Conservation (phyloP, 1,140 invertebrate species). For the Nixonia krombeini region DNA sequence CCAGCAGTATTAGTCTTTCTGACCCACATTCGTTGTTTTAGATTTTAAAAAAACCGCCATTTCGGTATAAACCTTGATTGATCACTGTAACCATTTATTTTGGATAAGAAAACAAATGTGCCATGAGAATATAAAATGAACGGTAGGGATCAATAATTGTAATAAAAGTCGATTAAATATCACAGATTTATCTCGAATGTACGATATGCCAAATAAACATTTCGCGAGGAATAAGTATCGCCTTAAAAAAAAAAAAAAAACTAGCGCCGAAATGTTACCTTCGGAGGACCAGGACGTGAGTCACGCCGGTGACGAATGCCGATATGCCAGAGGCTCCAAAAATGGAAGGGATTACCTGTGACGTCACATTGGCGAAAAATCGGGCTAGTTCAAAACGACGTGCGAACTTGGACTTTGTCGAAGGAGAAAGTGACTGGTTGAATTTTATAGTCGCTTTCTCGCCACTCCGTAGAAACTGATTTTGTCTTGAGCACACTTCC, state of each 20-base stretch:
- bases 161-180: too few species aligned
- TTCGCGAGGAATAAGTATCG: not conserved
- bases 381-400: constrained; percentile 15
- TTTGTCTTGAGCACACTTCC: constrained; percentile 33
- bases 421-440: constrained; percentile 37
- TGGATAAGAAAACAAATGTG: not conserved
- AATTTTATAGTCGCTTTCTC: constrained; percentile 40
- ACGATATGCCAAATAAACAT: not conserved
- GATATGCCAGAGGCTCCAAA: too few species aligned
- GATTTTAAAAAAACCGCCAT: too few species aligned
- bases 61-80: too few species aligned
- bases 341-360: not conserved
- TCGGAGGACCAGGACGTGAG: too few species aligned
- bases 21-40: too few species aligned
- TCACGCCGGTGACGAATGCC: too few species aligned
- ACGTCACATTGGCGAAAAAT: not conserved
- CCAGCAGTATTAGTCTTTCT: too few species aligned
- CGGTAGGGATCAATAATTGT: too few species aligned
- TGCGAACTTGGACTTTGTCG: constrained; percentile 30
- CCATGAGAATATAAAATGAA: too few species aligned
- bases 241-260: not conserved
- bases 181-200: not conserved
- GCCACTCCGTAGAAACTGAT: constrained; percentile 15
- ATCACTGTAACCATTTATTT: too few species aligned
- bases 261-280: not conserved